Percentiles rank a stretch among this genome's conserved stretches.
These are phyloP conservation scores for Acanthis flammea DNA, from an alignment of 2,797 vertebrate genomes.

Conservation along the genomic window DNA sequence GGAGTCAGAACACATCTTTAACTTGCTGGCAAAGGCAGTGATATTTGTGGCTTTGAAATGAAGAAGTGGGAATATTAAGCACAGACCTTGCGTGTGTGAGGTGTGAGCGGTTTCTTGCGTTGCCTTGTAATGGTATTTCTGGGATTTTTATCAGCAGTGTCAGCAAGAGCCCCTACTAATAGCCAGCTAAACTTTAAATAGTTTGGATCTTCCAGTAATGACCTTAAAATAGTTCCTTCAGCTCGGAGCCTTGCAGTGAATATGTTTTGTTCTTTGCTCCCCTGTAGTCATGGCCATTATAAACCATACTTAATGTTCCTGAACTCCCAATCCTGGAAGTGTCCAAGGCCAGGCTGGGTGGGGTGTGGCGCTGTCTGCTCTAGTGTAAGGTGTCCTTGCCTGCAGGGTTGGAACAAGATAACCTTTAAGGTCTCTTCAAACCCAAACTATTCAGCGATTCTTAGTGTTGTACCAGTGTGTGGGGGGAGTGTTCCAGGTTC, in stretches of 20 bases:
- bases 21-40: not conserved
- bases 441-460: not conserved
- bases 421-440: not conserved
- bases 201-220: not conserved
- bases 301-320: not conserved
- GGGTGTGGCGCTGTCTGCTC: not conserved
- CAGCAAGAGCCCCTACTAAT: not conserved
- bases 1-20: not conserved
- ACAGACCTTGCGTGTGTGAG: not conserved
- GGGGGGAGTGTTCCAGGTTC: not conserved
- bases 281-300: not conserved
- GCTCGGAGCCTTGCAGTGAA: not conserved
- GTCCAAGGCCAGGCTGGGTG: not conserved
- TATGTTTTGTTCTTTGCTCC: not conserved
- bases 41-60: not conserved
- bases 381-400: not conserved
- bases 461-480: not conserved
- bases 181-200: not conserved
- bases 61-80: constrained; percentile 7
- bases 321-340: not conserved
- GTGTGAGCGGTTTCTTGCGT: not conserved
- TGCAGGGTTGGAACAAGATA: not conserved
- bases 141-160: not conserved
- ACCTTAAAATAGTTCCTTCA: not conserved
- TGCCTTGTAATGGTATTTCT: not conserved